A percentile compares a stretch with the other conserved stretches of the same genome.
phyloP scores from a whole-genome alignment of 2,113 vertebrate genomes.

The Ictidomys tridecemlineatus region DNA sequence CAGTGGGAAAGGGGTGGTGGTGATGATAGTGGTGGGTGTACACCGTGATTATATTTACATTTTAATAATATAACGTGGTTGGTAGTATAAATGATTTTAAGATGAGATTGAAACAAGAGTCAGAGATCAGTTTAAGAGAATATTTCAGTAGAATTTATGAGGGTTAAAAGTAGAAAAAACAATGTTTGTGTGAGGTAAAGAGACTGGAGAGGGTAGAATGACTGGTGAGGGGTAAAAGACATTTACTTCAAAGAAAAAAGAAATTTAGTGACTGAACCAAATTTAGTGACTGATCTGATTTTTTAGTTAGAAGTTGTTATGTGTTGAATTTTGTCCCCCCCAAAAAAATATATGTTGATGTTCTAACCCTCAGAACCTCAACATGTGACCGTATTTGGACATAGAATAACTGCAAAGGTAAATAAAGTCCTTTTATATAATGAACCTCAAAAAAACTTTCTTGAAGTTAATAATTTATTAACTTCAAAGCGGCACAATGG shows the following conservation, averaged over 20 bases:
- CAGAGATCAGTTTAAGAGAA: neutral
- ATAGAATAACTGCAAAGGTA: neutral
- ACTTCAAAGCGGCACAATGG: constrained; percentile 54
- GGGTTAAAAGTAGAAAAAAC: neutral
- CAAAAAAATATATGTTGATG: neutral
- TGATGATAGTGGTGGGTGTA: neutral
- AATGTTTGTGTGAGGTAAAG: neutral
- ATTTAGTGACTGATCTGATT: neutral
- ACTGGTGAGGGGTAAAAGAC: neutral
- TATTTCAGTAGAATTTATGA: neutral
- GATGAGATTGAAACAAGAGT: neutral
- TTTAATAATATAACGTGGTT: neutral
- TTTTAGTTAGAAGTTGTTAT: neutral
- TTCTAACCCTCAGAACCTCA: neutral
- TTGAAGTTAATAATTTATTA: constrained; percentile 79
- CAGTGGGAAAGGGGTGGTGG: neutral
- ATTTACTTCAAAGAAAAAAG: neutral
- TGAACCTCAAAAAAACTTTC: neutral
- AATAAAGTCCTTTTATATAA: neutral
- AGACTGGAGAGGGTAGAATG: neutral
- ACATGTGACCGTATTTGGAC: constrained; percentile 10
- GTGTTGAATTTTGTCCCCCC: neutral
- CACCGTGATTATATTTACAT: neutral
- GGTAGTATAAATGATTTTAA: neutral
- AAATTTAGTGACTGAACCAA: neutral